Evolutionary conservation across 1,140 invertebrate genomes (phyloP), one percentile per base, ranked within the genome.

Genomic region (Monomorium pharaonis): DNA sequence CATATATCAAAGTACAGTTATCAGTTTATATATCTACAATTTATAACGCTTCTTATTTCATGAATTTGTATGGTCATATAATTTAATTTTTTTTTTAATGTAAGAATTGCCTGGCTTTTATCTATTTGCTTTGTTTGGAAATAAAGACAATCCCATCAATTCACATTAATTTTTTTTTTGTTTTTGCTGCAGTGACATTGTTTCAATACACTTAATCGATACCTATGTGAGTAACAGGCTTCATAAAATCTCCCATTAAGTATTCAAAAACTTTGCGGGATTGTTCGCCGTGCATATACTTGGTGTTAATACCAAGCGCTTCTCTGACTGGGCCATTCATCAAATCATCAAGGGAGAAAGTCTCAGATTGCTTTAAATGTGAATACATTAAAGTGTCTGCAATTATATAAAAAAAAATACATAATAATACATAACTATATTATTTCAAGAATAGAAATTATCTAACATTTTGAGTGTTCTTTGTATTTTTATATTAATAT

Each of bases 201-300:
- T 42, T n/a, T 67, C 21, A 6, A 44, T n/a, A 70, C n/a, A 42
- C 6, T 30, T 42, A 9, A 14, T 14, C 0, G 9, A 42, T 77
- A 97, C 97, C 96, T 90, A 96, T 95, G 60, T 97, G 91, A 14
- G 96, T 96, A 33, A 97, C 97, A 16, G 98, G 97, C 92, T 97
- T 98, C 98, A 98, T 98, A 90, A 98, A 98, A 92, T 98, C 98
- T 24, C 86, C 96, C n/a, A 76, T 86, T 37, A 98, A 95, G 18
- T 92, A 93, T 47, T 91, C 80, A 92, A 98, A 98, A 0, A 98
- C 98, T 0, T 80, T 33, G 6, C 86, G 85, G 7, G 96, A 96
- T 90, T 97, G 96, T 6, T 89, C 92, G 54, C 96, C 96, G 96
- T 97, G 98, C 9, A 88, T 93, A 37, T 37, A 37, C 7, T 5